Evolutionary conservation across 2,113 vertebrate species (phyloP), one percentile per base, ranked within the genome.

Genomic region (Oncorhynchus nerka): DNA sequence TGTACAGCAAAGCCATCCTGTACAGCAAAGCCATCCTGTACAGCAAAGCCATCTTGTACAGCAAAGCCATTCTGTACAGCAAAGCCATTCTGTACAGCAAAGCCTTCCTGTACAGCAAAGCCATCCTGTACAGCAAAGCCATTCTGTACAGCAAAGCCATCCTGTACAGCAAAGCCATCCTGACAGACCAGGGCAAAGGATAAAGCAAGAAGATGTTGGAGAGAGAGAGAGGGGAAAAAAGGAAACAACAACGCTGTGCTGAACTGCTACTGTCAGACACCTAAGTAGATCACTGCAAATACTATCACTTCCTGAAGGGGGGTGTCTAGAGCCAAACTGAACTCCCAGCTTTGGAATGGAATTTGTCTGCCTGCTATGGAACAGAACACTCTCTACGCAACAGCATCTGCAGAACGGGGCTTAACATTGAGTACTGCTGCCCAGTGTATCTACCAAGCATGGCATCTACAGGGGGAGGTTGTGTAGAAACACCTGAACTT

Each of bases 401-500:
- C 51, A 16, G 51, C 51, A 55, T 55, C 51, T 55, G 51, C 51
- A 22, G n/a, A 22, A 62, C n/a, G n/a, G 59, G 39, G 39, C 39
- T 45, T 12, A 45, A 22, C n/a, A 22, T 13, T 62, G 59, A 22
- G 59, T 22, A 4, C 24, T 62, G 59, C 16, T 62, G 59, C 59
- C 59, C 59, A 11, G 20, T 62, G 19, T 62, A 62, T 62, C 59
- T 62, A 22, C 20, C 59, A 8, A 62, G 59, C 59, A 9, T 24
- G 59, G 7, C n/a, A 62, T 45, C 59, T 16, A 16, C 20, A 8
- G 59, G 59, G 59, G 22, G 7, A n/a, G 59, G 4, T 45, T 45
- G 39, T 62, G 59, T 62, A 16, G 59, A 68, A 68, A 86, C 89
- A 90, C 82, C 88, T 87, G 87, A 55, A 86, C 75, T 83, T 85